phyloP scores from a whole-genome alignment of 30 jellyfish, hydroid and myxozoan genomes.

The Pseudorhiza aurosa region DNA sequence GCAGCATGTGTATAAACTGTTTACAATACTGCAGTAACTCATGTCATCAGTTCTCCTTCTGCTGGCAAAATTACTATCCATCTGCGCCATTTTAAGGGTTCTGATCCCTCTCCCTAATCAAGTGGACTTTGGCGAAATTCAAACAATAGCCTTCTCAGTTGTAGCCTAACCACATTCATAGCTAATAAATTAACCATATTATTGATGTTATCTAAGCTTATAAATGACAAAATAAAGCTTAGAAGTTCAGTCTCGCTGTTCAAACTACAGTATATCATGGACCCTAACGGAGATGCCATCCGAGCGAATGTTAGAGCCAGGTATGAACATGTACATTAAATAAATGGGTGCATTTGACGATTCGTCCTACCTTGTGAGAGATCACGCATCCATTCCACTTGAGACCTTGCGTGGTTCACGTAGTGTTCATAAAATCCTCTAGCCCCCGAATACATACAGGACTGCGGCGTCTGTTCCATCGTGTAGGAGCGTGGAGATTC shows the following conservation, averaged over 20 bases:
- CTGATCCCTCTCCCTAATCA: neutral
- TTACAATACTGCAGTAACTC: neutral
- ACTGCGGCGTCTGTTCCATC: conserved; percentile 8
- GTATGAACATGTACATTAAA: too few relatives aligned
- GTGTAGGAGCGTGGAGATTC: conserved; percentile 34
- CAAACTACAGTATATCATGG: too few relatives aligned
- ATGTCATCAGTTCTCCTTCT: neutral
- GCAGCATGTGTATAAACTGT: neutral
- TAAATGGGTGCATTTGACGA: neutral
- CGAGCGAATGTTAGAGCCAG: too few relatives aligned
- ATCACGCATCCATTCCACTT: conserved; percentile 53
- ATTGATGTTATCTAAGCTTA: conserved; percentile 55
- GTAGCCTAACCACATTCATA: conserved; percentile 75
- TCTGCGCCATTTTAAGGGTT: conserved; percentile 4
- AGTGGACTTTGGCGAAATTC: conserved; percentile 30
- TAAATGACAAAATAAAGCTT: conserved; percentile 46
- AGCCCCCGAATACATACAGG: conserved; percentile 37
- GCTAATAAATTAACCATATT: conserved; percentile 59
- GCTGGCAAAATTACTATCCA: neutral
- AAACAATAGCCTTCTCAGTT: conserved; percentile 67
- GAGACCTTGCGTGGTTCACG: conserved; percentile 35
- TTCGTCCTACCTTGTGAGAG: conserved; percentile 55
- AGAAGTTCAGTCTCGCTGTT: conserved; percentile 7
- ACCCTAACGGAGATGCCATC: too few relatives aligned
- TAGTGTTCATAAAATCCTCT: conserved; percentile 32